Percentiles rank a stretch among this genome's conserved stretches.
These are phyloP conservation scores for Coenobita brevimanus DNA, from an alignment of 1,140 invertebrate genomes.

Conservation along the genomic window DNA sequence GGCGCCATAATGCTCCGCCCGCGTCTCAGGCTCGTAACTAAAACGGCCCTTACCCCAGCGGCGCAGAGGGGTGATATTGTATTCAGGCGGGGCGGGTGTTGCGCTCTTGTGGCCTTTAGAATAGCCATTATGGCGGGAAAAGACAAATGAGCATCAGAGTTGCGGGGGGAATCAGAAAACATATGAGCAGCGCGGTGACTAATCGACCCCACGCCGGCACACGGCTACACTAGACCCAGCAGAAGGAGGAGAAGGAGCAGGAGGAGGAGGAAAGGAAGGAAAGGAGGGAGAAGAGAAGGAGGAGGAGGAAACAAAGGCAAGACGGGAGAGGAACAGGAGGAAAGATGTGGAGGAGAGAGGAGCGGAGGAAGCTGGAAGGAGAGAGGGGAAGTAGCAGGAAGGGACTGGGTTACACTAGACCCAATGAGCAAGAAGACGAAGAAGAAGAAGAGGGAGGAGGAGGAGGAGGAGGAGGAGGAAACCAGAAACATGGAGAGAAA, in stretches of 20 bases:
- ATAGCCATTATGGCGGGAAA: conserved; percentile 67
- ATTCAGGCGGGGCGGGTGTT: conserved; percentile 6
- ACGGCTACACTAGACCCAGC: not conserved
- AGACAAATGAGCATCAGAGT: conserved; percentile 67
- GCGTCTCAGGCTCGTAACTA: not conserved
- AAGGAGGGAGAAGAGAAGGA: not conserved
- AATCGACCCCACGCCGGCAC: conserved; percentile 44
- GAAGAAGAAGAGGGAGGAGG: not conserved
- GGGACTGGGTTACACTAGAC: too few relatives aligned
- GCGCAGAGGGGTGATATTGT: conserved; percentile 7
- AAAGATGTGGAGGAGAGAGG: not conserved
- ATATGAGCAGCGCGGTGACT: conserved; percentile 66
- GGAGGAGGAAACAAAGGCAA: not conserved
- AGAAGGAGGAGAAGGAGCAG: not conserved
- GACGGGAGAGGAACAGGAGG: not conserved
- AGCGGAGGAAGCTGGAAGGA: not conserved
- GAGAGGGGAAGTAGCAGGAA: not conserved
- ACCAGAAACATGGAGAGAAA: not conserved
- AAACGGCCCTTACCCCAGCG: conserved; percentile 1
- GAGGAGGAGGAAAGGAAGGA: conserved; percentile 1
- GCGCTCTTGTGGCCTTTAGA: conserved; percentile 53
- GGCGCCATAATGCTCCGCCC: conserved; percentile 25
- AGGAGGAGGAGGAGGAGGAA: not conserved
- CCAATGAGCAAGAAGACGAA: too few relatives aligned
- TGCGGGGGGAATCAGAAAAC: conserved; percentile 68